Evolutionary conservation across 2,888 invertebrate species (phyloP).

Genomic region (Drosophila birchii): DNA sequence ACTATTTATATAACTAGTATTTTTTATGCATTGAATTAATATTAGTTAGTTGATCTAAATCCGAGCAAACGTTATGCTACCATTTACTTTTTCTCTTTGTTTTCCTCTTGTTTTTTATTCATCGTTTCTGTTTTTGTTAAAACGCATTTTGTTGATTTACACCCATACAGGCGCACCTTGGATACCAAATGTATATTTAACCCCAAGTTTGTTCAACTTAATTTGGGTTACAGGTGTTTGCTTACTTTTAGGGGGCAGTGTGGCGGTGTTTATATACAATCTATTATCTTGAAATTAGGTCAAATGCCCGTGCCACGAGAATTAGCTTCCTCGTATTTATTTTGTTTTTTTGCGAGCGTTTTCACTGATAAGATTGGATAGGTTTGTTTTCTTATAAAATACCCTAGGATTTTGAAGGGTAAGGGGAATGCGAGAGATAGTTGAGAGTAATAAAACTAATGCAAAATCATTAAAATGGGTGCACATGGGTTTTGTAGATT

Average conservation of each 20-base stretch:
- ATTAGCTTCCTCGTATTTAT: slow-evolving; percentile 9
- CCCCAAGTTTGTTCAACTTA: slow-evolving; percentile 47
- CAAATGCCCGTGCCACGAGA: slow-evolving; percentile 47
- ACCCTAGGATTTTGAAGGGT: slow-evolving; percentile 1
- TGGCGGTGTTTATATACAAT: slow-evolving; percentile 44
- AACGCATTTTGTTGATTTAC: slow-evolving; percentile 38
- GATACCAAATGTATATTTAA: slow-evolving; percentile 14
- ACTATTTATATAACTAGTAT: background rate
- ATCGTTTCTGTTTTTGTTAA: slow-evolving; percentile 7
- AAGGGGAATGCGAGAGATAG: background rate
- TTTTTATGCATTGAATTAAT: background rate
- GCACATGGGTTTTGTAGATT: background rate
- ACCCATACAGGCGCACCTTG: background rate
- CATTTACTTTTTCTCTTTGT: background rate
- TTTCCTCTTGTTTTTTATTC: slow-evolving; percentile 5
- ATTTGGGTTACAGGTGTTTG: slow-evolving; percentile 30
- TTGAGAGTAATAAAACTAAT: background rate
- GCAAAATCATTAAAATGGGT: background rate
- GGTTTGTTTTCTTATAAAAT: slow-evolving; percentile 31
- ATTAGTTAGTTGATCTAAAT: background rate
- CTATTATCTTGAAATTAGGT: slow-evolving; percentile 62
- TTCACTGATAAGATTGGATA: slow-evolving; percentile 60
- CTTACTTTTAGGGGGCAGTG: slow-evolving; percentile 45
- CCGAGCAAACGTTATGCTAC: slow-evolving; percentile 4
- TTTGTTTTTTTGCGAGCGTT: slow-evolving; percentile 37